Evolutionary conservation across 2,797 vertebrate genomes (phyloP), one percentile per base, ranked within the genome.

Genomic region (Linurgus olivaceus): DNA sequence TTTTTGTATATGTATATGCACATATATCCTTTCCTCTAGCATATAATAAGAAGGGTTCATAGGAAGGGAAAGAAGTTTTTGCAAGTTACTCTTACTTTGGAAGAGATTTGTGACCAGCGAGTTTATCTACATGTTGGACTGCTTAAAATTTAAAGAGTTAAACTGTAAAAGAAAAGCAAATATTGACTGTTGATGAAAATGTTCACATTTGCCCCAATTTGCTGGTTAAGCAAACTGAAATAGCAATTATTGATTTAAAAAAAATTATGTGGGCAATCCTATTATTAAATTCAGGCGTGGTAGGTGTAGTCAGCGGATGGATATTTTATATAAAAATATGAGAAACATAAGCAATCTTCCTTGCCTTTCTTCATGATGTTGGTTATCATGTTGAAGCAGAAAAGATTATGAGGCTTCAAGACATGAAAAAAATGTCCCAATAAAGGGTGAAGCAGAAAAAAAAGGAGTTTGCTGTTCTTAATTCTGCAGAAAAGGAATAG

Each of bases 151-250:
- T 18, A 18, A 51, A 63, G 9, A 4, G 58, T 92, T 93, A 96
- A 92, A 93, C 44, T 78, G 90, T 92, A 93, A 94, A 81, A 40
- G 48, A 78, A 90, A 82, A 88, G 48, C 55, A 96, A 95, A 96
- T 47, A 62, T 26, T 26, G 78, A 58, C 40, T 61, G 28, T 58
- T 47, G 18, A 38, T 17, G 7, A 73, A 81, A 59, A 82, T 11
- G 10, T 67, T 37, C 58, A 28, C 21, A n/a, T 83, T 71, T 51
- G 5, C 17, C 57, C 67, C 15, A 25, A 4, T 78, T 52, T 79
- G 38, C 33, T 88, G 40, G 51, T 45, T 84, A 81, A 62, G 24
- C 33, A 68, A 92, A 52, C 17, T 38, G 45, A 84, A 78, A 66
- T 24, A 38, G 10, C 40, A 75, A 16, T 33, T n/a, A n/a, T 28